These are phyloP conservation scores for Chunga burmeisteri DNA, from an alignment of 2,113 vertebrate genomes.

Conservation along the genomic window DNA sequence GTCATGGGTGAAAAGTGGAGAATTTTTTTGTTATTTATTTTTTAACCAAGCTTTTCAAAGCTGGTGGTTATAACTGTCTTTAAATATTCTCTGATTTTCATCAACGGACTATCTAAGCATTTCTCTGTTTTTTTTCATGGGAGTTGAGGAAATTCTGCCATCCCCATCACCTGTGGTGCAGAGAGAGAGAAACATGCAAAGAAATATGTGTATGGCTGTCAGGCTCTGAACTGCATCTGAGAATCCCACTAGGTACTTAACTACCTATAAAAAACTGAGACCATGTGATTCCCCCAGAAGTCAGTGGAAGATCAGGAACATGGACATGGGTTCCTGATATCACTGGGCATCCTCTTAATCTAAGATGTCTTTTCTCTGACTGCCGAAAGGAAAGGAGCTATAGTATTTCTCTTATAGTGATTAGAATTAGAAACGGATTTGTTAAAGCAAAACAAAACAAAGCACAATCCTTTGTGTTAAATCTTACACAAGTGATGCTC, in stretches of 20 bases:
- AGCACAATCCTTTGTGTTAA: background rate
- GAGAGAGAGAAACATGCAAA: background rate
- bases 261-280: background rate
- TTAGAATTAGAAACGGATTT: background rate
- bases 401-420: background rate
- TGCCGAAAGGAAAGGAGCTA: background rate
- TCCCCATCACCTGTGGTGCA: background rate
- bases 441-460: constrained; percentile 20
- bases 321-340: background rate
- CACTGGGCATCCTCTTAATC: background rate
- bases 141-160: background rate
- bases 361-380: background rate
- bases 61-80: background rate
- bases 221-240: background rate
- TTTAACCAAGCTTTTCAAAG: background rate
- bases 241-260: background rate
- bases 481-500: background rate
- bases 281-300: background rate
- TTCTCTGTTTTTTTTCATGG: background rate
- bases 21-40: background rate
- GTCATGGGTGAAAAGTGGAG: background rate
- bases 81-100: background rate
- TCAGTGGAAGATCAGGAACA: background rate
- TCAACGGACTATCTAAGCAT: background rate
- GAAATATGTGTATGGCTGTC: background rate